Evolutionary conservation across 2,888 invertebrate genomes (phyloP), one percentile per base, ranked within the genome.

Genomic region (Brachycybe producta): DNA sequence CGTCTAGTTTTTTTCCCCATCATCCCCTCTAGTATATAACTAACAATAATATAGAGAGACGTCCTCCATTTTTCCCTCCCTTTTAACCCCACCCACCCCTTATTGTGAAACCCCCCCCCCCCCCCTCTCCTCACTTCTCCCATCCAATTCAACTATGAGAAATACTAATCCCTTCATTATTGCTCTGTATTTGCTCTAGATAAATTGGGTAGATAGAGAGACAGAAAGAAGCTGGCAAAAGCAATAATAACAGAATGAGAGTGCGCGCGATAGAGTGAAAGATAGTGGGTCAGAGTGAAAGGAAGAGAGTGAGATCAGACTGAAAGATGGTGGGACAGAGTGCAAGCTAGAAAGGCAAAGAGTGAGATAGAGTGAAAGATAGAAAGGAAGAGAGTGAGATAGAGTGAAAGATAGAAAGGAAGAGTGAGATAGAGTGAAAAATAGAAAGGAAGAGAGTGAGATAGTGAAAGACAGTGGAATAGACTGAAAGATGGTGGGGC

Each of bases 91-190:
- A 28, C 24, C 32, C 32, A 30, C 32, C 32, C n/a, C 32, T 13
- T 11, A 8, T 13, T 11, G 32, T 8, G 32, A 15, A n/a, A 7
- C 23, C 17, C 19, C 2, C 3, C 2, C 38, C 38, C 38, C 15
- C 39, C 2, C 21, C 35, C 17, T 17, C 23, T 24, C 24, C 30
- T 45, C 43, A 21, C 43, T 43, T 43, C 26, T 17, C 47, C 27
- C 27, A 43, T 49, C 52, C 49, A 30, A 44, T 30, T 26, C 24
- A 43, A 30, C 32, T 30, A 8, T 8, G 32, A 30, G 46, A 44
- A 38, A 34, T 43, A 49, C 52, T 53, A 53, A 53, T 53, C 53
- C 53, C 47, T 51, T 53, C 53, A 53, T 53, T 53, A 53, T 53
- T 53, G 51, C 40, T 42, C 51, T 41, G 51, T 53, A 53, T 53